Evolutionary conservation across 2,888 invertebrate genomes (phyloP), one percentile per base, ranked within the genome.

Genomic region (Diaprepes abbreviatus): DNA sequence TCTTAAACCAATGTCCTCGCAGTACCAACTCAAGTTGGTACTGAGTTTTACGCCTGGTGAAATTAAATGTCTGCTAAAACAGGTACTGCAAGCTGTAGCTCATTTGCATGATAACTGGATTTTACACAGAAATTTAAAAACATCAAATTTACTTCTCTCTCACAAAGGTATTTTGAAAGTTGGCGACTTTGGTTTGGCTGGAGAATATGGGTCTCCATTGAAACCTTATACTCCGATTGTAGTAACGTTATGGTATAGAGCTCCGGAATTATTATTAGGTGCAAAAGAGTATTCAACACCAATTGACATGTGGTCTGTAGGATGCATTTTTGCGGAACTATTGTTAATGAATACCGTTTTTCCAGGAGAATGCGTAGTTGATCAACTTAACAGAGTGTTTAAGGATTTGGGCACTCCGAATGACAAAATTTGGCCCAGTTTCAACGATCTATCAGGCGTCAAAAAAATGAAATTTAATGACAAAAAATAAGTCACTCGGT

Each of bases 51-150:
- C 86, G 75, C 79, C 81, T 0, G 80, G 81, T 1, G 98, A 99
- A 86, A 94, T 98, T 0, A 99, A 99, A 85, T 98, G 98, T 79
- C 86, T 99, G 55, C 91, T 97, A 89, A 91, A 92, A 60, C 99
- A 99, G 83, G 85, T 99, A 62, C 62, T 81, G 24, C 58, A 71
- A 33, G 99, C 98, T 1, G 97, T 99, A 0, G 93, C 93, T 19
- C 98, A 99, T 87, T 88, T 99, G 64, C 99, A 99, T 81, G 97
- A 99, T 82, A 98, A 99, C 84, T 99, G 98, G 98, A 99, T 99
- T 77, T 87, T 99, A 54, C 99, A 99, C 83, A 88, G 73, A 28
- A 99, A 99, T 86, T 89, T 99, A 71, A 99, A 99, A 86, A 98
- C 99, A 0, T 98, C 98, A 10, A 99, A 99, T 86, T 87, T 99